Evolutionary conservation across 1,140 invertebrate species (phyloP), one percentile per base, ranked within the genome.

Genomic region (Leptinotarsa lineolata): DNA sequence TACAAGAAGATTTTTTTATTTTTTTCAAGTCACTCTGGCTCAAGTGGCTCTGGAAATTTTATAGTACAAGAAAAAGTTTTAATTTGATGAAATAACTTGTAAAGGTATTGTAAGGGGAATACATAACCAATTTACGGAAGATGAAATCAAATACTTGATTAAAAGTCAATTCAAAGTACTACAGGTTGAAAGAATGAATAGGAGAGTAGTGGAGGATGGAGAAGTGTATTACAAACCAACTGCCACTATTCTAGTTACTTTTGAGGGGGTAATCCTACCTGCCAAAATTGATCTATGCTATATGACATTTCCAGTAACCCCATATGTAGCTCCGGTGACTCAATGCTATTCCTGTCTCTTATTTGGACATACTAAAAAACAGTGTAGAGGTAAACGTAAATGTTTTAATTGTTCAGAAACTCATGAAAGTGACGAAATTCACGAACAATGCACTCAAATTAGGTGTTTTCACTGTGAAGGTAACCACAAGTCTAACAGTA

Each of bases 351-450:
- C 22, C 22, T 73, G 72, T 21, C 44, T 73, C 8, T 48, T 21
- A 20, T 73, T 60, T 44, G 72, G 72, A 4, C 72, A 73, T 22
- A 73, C 72, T 8, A 68, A 54, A 70, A 69, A 73, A 6, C 46
- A 69, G 22, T 73, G 72, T 20, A 73, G 67, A 46, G 72, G 66
- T n/a, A 61, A 59, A 73, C 22, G 22, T 24, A 4, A 46, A 63
- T 73, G 72, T 24, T 60, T 73, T 48, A 70, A 69, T 22, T 73
- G 72, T 63, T 18, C 45, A 12, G 72, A 68, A 54, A 54, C 2
- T 13, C 20, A 69, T 20, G 45, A 60, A 8, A 24, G 45, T 39
- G 48, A 73, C 12, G 54, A 44, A 21, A 24, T 16, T 8, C 15
- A 68, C 45, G 64, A 39, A 2, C 18, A 21, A 6, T 61, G 46